Base-by-base conservation (phyloP, 2,888 invertebrate genomes). In the Pteria penguin region DNA sequence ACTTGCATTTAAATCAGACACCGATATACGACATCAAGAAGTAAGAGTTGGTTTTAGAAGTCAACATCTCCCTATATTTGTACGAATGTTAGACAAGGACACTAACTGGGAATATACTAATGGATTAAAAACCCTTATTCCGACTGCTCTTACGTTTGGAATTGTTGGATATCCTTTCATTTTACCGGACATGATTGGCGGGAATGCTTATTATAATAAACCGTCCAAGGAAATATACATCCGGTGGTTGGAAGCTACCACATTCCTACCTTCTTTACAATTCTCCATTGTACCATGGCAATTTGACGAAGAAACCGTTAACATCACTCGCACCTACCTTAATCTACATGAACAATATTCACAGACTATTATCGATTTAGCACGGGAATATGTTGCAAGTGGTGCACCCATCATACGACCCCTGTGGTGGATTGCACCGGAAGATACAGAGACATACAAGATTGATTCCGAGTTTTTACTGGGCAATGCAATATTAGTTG, bases 231-330 rank as follows among this genome's bases (percentile, higher is more conserved):
- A 93, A 80, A 87, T 93, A 2, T 95, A 95, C 86, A 94, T 96
- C 31, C 93, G 96, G 86, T 98, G 98, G 98, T 92, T 96, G 58
- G 95, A 96, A 88, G 93, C 98, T 87, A 96, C 96, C 1, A 96
- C 96, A 0, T 98, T 99, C 91, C 92, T 98, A 84, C 98, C 98
- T 0, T 96, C 97, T 0, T 95, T 98, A 92, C 96, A 97, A 89
- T 97, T 97, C 86, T 97, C 96, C 0, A 83, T 88, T 0, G 84
- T 84, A 0, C 90, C 93, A 94, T 0, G 97, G 86, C 66, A 71
- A 1, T 89, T 84, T 74, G 81, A 87, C 24, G 84, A 85, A 3
- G 83, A 83, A 14, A 75, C 84, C 1, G 67, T 85, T 2, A 66
- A 82, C 1, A 85, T 89, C 4, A 73, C 87, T 0, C 77, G 75